Base-by-base conservation (phyloP, 2,888 invertebrate species). In the Cloeon dipterum region DNA sequence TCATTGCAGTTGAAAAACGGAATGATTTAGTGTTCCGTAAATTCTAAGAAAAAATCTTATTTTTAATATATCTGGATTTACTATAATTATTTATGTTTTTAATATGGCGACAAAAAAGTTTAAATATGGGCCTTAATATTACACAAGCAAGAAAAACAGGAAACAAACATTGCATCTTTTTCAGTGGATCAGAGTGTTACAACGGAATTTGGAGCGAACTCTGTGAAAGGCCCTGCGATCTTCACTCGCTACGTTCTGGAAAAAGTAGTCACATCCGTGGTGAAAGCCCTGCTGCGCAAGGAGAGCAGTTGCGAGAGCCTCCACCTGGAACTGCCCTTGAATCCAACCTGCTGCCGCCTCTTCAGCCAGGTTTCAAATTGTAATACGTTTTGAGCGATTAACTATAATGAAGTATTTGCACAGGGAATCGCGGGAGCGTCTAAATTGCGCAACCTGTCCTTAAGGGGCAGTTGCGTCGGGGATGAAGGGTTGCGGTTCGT, bases 401-500 rank as follows among this genome's bases (percentile, higher is more conserved):
- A 23, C 10, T 23, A 10, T n/a, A n/a, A n/a, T n/a, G n/a, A n/a
- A n/a, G n/a, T 23, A 23, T n/a, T 23, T 23, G n/a, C 23, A 23
- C 47, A 72, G 65, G 67, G 68, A 5, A 49, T 81, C 4, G 59
- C 68, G 34, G 55, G 59, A 16, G 78, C 73, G 45, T 66, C 61
- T 44, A 68, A 66, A 14, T 54, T 82, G 0, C 71, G 70, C 49
- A 68, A 70, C 42, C 48, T 82, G 32, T 74, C 71, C 35, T 61
- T 82, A 39, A 65, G 68, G 35, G 65, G 72, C 11, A 75, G 75
- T 43, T 57, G 65, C 42, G 65, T 82, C 41, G 70, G 72, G 1
- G 79, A 82, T 51, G 63, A 62, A 16, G 78, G 78, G 3, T 79
- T 79, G 48, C 63, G 72, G 41, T 58, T 71, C 4, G 53, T 82